Base-by-base conservation (phyloP, 2,888 invertebrate species). In the Cerastoderma edule region DNA sequence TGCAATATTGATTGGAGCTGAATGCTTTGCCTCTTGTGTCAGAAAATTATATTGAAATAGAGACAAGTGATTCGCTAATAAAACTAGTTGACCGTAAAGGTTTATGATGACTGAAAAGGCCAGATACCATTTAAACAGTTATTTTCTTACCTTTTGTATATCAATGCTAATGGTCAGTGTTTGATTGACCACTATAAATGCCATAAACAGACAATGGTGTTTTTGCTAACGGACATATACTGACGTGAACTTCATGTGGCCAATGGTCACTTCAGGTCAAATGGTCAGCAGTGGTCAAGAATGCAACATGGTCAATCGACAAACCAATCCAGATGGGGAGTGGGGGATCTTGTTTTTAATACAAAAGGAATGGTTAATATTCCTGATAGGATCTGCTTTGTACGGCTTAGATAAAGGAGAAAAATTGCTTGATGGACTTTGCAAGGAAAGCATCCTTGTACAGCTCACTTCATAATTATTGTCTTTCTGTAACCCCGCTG, bases 171-270 rank as follows among this genome's bases (percentile, higher is more conserved):
- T 6, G 60, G 60, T 60, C 60, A 39, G 24, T 6, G n/a, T 33
- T 60, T 24, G 33, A 60, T 39, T 39, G 39, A 60, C 60, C 39
- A 56, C 22, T 60, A 60, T 39, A 60, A 60, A 60, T 60, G 60
- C 60, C 60, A 32, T 60, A 33, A 4, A 39, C 8, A 5, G 60
- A 60, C 60, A 60, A 60, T 60, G 1, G 60, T 64, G 22, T 57
- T 67, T 60, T 73, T 27, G 44, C 71, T 78, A 50, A 78, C 74
- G 71, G 74, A 66, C 67, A 33, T 78, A 70, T 56, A 73, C 77
- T 65, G 4, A 32, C 27, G 27, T 73, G 44, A 78, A 65, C 73
- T 67, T 24, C 8, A 44, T 64, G 46, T 73, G 50, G 63, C 64
- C 54, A 56, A 35, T 54, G 71, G 71, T 67, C 77, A 70, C 48